These are phyloP conservation scores for Poecilia velifera DNA, from an alignment of 2,797 vertebrate genomes.

Conservation along the genomic window DNA sequence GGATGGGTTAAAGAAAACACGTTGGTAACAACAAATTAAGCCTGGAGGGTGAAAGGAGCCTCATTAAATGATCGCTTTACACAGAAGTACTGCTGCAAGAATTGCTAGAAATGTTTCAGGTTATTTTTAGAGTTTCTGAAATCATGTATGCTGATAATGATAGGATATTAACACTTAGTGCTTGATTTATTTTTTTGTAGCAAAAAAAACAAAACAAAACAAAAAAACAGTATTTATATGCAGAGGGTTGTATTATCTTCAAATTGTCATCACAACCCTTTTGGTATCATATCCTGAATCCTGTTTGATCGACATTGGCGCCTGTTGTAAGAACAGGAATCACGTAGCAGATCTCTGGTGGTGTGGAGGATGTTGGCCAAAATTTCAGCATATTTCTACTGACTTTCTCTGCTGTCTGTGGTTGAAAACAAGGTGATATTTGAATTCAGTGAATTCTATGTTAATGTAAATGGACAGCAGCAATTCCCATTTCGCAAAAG, in stretches of 20 bases:
- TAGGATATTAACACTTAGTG: neutral
- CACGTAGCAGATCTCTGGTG: neutral
- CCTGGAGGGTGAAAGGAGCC: neutral
- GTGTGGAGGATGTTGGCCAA: neutral
- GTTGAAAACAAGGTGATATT: neutral
- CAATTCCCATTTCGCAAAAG: neutral
- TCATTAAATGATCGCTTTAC: neutral
- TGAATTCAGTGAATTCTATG: neutral
- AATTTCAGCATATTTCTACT: neutral
- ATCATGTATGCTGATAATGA: neutral
- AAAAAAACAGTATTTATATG: neutral
- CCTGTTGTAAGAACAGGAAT: neutral
- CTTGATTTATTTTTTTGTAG: neutral
- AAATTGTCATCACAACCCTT: neutral
- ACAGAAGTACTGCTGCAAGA: neutral
- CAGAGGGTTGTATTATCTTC: neutral
- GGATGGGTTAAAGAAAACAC: neutral
- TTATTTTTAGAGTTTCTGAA: neutral
- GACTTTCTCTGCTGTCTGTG: neutral
- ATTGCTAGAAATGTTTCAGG: neutral
- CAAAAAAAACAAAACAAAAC: neutral
- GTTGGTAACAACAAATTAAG: neutral
- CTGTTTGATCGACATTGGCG: neutral
- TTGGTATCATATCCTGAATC: neutral
- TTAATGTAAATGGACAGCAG: neutral